These are phyloP conservation scores for Aphis craccivora DNA, from an alignment of 1,140 invertebrate genomes.

Conservation along the genomic window DNA sequence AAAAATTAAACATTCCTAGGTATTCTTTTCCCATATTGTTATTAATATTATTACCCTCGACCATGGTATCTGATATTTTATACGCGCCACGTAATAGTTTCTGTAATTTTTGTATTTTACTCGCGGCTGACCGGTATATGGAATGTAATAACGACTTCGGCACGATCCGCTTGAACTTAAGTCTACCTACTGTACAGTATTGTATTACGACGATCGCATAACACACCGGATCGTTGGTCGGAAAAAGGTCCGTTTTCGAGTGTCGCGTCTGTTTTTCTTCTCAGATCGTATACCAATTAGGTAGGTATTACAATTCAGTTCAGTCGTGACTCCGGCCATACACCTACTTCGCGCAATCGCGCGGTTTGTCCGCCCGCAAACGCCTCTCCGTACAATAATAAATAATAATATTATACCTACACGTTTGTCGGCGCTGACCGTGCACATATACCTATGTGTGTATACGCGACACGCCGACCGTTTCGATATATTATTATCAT, in stretches of 20 bases:
- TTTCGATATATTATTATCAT: neutral
- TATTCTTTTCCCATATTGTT: neutral
- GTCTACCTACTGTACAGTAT: neutral
- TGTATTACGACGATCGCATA: neutral
- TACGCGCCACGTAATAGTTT: neutral
- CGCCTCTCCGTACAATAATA: neutral
- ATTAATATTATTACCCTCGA: neutral
- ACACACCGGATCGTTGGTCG: neutral
- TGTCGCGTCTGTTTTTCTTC: neutral
- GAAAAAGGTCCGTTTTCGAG: neutral
- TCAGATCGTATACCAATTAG: neutral
- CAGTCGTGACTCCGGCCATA: neutral
- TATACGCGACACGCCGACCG: neutral
- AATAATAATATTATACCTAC: neutral
- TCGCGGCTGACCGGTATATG: neutral
- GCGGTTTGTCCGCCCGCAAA: neutral
- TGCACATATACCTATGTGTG: neutral
- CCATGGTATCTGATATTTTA: neutral
- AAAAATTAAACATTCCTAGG: neutral
- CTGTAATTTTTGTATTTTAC: neutral
- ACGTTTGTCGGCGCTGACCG: neutral
- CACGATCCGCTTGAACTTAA: neutral
- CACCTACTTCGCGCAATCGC: neutral
- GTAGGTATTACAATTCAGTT: neutral
- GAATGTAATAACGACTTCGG: neutral